Evolutionary conservation across 2,113 vertebrate genomes (phyloP).

Genomic region (Boleophthalmus pectinirostris): DNA sequence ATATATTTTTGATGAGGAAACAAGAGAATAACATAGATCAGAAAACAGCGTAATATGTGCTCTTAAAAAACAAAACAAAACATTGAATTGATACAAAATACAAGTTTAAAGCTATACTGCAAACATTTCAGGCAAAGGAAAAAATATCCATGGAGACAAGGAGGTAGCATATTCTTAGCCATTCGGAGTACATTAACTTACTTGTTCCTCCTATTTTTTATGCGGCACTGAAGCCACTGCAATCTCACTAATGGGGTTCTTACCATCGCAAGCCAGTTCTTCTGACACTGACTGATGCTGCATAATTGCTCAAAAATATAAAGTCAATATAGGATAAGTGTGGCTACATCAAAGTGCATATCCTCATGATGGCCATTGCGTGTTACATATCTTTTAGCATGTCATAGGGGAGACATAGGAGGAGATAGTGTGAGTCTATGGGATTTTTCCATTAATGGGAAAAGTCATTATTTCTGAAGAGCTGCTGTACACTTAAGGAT

Average conservation of each 20-base stretch:
- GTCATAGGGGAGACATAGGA: conserved; percentile 28
- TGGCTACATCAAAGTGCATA: conserved; percentile 6
- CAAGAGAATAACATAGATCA: too few relatives aligned
- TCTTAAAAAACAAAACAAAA: too few relatives aligned
- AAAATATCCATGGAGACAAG: too few relatives aligned
- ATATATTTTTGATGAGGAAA: too few relatives aligned
- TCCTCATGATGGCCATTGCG: conserved; percentile 13
- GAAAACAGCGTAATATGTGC: too few relatives aligned
- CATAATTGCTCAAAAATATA: conserved; percentile 47
- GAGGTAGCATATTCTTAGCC: too few relatives aligned
- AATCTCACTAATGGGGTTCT: conserved; percentile 73
- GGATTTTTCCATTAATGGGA: conserved; percentile 21
- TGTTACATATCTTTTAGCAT: conserved; percentile 21
- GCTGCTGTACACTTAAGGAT: background rate
- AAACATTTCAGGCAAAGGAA: too few relatives aligned
- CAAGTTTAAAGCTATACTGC: too few relatives aligned
- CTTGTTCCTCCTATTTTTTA: conserved; percentile 24
- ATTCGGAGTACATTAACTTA: conserved; percentile 34
- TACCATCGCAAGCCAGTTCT: conserved; percentile 51
- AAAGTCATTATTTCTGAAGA: conserved; percentile 23
- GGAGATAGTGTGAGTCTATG: conserved; percentile 29
- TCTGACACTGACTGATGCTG: conserved; percentile 60
- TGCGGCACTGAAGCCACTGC: conserved; percentile 51
- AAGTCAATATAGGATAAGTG: conserved; percentile 41
- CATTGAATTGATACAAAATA: too few relatives aligned